Base-by-base conservation (phyloP, 2,797 vertebrate genomes). In the Ctenopoma kingsleyae region DNA sequence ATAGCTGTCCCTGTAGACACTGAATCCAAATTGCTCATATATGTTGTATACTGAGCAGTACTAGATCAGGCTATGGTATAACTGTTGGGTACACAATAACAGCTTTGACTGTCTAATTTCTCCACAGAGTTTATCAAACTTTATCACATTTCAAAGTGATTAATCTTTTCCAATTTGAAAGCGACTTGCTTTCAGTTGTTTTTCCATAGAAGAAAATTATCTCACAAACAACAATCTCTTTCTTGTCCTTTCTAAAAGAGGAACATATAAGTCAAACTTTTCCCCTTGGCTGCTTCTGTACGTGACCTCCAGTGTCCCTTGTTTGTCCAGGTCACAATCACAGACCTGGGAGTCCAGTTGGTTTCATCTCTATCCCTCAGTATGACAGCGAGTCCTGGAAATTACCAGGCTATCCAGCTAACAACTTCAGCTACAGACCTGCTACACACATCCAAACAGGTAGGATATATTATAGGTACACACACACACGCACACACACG, bases 311-410 rank as follows among this genome's bases (percentile, higher is more conserved):
- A n/a, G 17, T 46, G 15, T 52, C 12, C 51, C 35, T 44, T 63
- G 1, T 76, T 65, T 55, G 35, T 76, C 10, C 10, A 93, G 92
- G 97, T 99, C 78, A 97, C 96, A 71, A 97, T 99, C 52, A 92
- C 93, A 2, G 97, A 99, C 59, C 87, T 99, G 30, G 96, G 97
- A 0, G 94, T 97, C 5, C 98, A 99, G 76, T 89, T 99, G 36
- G 95, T 99, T 19, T 91, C 95, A 0, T 96, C 96, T 54, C 67
- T 99, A 67, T 95, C 96, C 0, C 79, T 99, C 48, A 95, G 94
- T 55, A 82, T 99, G 56, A 94, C 95, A 57, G 82, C 86, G 11
- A 97, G 95, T 83, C 91, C 95, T 60, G 94, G 87, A 0, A 96
- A 94, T 65, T 93, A 90, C 68, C 95, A 94, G 80, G 95, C 95